phyloP scores from a whole-genome alignment of 2,113 vertebrate genomes.

The Etheostoma cragini region DNA sequence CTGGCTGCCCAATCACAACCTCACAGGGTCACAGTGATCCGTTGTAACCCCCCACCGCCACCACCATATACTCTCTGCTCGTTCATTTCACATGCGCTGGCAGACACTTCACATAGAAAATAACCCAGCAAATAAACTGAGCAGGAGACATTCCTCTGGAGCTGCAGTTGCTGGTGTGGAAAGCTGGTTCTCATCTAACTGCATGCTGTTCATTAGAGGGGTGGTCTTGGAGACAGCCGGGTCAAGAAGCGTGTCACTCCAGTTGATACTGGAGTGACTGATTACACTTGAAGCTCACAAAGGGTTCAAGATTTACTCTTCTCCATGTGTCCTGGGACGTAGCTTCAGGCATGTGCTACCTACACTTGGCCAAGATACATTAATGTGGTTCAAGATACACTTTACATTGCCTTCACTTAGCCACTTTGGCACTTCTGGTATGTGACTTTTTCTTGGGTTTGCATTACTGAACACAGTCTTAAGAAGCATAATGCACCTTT shows the following conservation, averaged over 20 bases:
- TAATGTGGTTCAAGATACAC: conserved; percentile 70
- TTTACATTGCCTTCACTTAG: conserved; percentile 16
- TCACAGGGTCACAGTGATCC: conserved; percentile 56
- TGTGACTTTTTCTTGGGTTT: conserved; percentile 3
- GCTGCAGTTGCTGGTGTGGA: conserved; percentile 25
- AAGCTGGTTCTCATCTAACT: conserved; percentile 25
- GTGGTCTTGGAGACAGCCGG: neutral
- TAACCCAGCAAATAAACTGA: conserved; percentile 53
- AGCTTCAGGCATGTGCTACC: conserved; percentile 40
- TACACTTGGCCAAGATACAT: conserved; percentile 64
- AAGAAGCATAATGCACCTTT: neutral
- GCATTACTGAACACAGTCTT: conserved; percentile 13
- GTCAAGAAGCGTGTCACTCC: conserved; percentile 8
- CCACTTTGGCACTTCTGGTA: conserved; percentile 18
- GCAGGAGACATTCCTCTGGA: conserved; percentile 31
- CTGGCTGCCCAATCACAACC: conserved; percentile 36
- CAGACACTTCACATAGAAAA: conserved; percentile 66
- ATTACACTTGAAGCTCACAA: conserved; percentile 34
- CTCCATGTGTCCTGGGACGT: conserved; percentile 33
- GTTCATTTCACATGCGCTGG: conserved; percentile 51
- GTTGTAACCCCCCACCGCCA: conserved; percentile 52
- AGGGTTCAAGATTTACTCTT: conserved; percentile 19
- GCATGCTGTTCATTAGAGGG: conserved; percentile 1
- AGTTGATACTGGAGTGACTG: conserved; percentile 26
- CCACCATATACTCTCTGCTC: neutral